Conservation (phyloP, 2,888 invertebrate genomes). For the Acanthosepion esculentum region DNA sequence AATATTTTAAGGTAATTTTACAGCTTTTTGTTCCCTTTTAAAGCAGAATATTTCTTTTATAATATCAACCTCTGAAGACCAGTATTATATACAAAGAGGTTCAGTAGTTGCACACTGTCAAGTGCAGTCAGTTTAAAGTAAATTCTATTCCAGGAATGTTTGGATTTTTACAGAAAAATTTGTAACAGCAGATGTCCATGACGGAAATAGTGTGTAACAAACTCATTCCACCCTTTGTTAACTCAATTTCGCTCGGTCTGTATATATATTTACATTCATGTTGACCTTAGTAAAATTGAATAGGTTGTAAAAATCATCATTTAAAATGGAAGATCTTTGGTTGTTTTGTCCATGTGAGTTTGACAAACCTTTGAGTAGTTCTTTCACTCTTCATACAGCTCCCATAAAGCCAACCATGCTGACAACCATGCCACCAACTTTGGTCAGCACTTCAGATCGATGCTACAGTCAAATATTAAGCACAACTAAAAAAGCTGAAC, state of each 20-base stretch:
- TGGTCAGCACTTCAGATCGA: constrained; percentile 40
- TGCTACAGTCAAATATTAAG: constrained; percentile 43
- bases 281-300: constrained; percentile 48
- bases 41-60: constrained; percentile 25
- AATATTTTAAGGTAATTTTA: constrained; percentile 47
- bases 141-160: constrained; percentile 48
- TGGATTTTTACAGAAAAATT: constrained; percentile 48
- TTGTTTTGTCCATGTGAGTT: constrained; percentile 47
- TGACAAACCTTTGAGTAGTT: constrained; percentile 44
- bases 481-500: constrained; percentile 47
- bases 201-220: constrained; percentile 48
- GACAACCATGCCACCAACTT: constrained; percentile 38
- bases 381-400: constrained; percentile 46
- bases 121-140: constrained; percentile 44
- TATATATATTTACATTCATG: constrained; percentile 46
- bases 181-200: constrained; percentile 48
- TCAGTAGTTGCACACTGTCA: constrained; percentile 38
- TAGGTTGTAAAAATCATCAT: constrained; percentile 47
- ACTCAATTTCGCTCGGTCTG: constrained; percentile 47
- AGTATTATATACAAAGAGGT: constrained; percentile 48
- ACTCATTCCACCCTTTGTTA: constrained; percentile 47
- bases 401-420: constrained; percentile 46
- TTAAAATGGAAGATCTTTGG: constrained; percentile 49
- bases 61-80: constrained; percentile 46
- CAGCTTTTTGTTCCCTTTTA: constrained; percentile 47